Conservation (phyloP, 2,113 vertebrate species). For the Crocuta crocuta region DNA sequence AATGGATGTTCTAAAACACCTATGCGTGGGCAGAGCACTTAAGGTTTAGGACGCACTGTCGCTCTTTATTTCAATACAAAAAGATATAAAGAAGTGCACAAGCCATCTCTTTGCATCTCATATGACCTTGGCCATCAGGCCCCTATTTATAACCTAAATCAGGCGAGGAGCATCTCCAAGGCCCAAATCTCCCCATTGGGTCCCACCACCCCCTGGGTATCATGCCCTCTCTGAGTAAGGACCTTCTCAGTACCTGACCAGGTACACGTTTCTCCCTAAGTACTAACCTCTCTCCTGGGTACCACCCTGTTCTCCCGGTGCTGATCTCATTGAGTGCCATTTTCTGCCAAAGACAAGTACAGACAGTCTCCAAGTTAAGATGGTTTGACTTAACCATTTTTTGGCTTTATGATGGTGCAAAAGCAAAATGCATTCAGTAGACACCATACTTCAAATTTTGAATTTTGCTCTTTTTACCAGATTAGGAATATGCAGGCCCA, state of each 20-base stretch:
- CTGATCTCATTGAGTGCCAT: background rate
- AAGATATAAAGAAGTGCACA: background rate
- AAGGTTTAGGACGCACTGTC: background rate
- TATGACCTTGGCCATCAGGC: background rate
- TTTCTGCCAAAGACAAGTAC: background rate
- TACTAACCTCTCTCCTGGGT: background rate
- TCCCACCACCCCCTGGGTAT: background rate
- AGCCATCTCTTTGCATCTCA: background rate
- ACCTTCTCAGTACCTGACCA: too few species aligned
- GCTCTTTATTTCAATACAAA: slow-evolving; percentile 18
- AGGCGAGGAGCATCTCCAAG: background rate
- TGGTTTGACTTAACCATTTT: background rate
- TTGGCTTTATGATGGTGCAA: background rate
- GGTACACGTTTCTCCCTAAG: background rate
- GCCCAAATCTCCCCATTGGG: background rate
- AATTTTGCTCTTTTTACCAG: background rate
- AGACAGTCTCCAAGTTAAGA: background rate
- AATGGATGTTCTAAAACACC: slow-evolving; percentile 8
- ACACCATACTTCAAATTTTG: background rate
- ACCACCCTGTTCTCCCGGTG: background rate
- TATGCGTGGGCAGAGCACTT: background rate
- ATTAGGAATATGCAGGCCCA: background rate
- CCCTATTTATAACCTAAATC: background rate
- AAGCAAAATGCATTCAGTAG: background rate
- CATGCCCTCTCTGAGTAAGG: background rate